Evolutionary conservation across 2,888 invertebrate genomes (phyloP), one percentile per base, ranked within the genome.

Genomic region (Thymelicus lineola): DNA sequence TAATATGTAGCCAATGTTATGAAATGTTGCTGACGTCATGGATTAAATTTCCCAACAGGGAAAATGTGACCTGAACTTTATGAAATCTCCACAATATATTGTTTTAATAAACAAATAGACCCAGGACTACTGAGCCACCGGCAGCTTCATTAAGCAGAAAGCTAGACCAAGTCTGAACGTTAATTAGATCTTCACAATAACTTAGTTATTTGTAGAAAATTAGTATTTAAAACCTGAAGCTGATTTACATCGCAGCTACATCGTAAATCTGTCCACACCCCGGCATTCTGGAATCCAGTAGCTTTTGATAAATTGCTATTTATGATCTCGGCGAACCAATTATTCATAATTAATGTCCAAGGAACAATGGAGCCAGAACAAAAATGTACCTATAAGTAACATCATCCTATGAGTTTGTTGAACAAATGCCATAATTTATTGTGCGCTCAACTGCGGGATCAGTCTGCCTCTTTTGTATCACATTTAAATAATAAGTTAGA

Each of bases 401-500:
- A 58, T 68, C 46, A 38, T 65, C 53, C 72, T 68, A 66, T 63
- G 57, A 50, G 76, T 73, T 80, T 79, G 79, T 77, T 73, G 76
- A 82, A 82, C 81, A 81, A 83, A 82, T 78, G 79, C 77, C 78
- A 78, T 78, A 79, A 81, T 83, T 80, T 80, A 83, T 80, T 79
- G 81, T 77, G 75, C 78, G 77, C 76, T 77, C 75, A 84, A 85
- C 87, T 86, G 82, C 84, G 85, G 79, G 83, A 81, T 78, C 77
- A 73, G 75, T 65, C 79, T 71, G 63, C 77, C 80, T 82, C 80
- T 79, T 76, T 79, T 80, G 83, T 83, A 82, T 82, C 82, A 80
- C 82, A 74, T 82, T 80, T 79, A 68, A 68, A 68, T 67, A 67
- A 67, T 61, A 67, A 67, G 60, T 61, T 45, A 67, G 61, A 55